Evolutionary conservation across 2,888 invertebrate species (phyloP), one percentile per base, ranked within the genome.

Genomic region (Torymus auratus): DNA sequence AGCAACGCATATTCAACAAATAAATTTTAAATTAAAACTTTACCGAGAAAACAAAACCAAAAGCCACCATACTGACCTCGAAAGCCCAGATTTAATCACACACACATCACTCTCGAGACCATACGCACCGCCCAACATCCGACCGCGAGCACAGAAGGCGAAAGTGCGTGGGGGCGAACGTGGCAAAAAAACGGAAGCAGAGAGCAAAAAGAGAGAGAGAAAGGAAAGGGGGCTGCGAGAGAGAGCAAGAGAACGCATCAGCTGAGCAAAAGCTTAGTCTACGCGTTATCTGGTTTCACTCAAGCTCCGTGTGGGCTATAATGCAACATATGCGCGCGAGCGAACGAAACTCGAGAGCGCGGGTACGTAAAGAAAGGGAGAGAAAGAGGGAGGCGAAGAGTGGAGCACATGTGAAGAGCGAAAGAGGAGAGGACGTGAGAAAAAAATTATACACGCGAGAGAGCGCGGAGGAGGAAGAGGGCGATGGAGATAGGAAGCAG

Each of bases 251-350:
- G 28, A 53, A 17, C 50, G 67, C 60, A 80, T 76, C 75, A 80
- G 75, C 80, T 80, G 80, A 75, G 80, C 62, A 12, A 62, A 58
- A 80, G 72, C 72, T 72, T 76, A 71, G 75, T 72, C 71, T 67
- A 67, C 62, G 72, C 76, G 71, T 80, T 80, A 80, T 80, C 76
- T 80, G 71, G 76, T 80, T 80, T 80, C 80, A 80, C 56, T 28
- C 56, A 72, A 72, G 67, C 52, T 56, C 68, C 61, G 61, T 17
- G 60, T 68, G 41, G 28, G 61, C 28, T 28, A 50, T 7, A 15
- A 68, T 61, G 14, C 67, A 56, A 58, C 62, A 60, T 12, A 41
- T 20, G 17, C 69, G 28, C 61, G 61, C 17, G 50, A 62, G 52
- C 61, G 62, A 20, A 20, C 67, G 76, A 68, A 80, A 80, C 75